Evolutionary conservation across 2,888 invertebrate species (phyloP).

Genomic region (Margaritifera margaritifera): DNA sequence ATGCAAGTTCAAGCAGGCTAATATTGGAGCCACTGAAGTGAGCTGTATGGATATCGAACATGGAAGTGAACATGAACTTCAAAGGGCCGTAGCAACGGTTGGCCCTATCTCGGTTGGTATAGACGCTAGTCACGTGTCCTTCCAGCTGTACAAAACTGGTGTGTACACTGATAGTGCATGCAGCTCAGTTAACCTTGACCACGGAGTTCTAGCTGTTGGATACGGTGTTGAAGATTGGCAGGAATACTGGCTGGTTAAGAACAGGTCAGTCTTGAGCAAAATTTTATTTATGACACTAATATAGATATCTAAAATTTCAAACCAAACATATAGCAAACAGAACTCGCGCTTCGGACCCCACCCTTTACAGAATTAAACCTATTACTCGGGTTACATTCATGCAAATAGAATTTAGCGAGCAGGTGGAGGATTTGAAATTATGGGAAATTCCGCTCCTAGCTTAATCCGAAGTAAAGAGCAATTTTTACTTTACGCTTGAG

Average conservation of each 20-base stretch:
- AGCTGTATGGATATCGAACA: constrained; percentile 43
- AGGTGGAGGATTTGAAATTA: no score
- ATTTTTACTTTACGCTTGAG: no score
- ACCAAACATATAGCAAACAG: no score
- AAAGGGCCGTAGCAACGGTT: constrained; percentile 84
- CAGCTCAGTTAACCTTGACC: constrained; percentile 24
- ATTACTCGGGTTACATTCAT: no score
- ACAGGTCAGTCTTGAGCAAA: constrained; percentile 31
- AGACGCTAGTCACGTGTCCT: constrained; percentile 83
- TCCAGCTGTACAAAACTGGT: constrained; percentile 73
- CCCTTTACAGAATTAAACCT: no score
- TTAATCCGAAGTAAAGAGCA: no score
- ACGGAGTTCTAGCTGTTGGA: constrained; percentile 41
- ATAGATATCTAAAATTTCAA: no score
- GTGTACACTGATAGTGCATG: constrained; percentile 38
- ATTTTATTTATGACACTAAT: no score
- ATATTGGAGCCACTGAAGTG: constrained; percentile 46
- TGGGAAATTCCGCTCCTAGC: no score
- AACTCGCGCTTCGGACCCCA: no score
- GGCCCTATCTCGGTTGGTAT: constrained; percentile 91
- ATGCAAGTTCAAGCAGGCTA: constrained; percentile 43
- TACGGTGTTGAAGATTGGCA: constrained; percentile 33
- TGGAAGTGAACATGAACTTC: constrained; percentile 83
- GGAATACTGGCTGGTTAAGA: constrained; percentile 54
- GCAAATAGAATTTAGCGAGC: no score